These are phyloP conservation scores for Drosophila sturtevanti DNA, from an alignment of 1,140 invertebrate species.

Conservation along the genomic window DNA sequence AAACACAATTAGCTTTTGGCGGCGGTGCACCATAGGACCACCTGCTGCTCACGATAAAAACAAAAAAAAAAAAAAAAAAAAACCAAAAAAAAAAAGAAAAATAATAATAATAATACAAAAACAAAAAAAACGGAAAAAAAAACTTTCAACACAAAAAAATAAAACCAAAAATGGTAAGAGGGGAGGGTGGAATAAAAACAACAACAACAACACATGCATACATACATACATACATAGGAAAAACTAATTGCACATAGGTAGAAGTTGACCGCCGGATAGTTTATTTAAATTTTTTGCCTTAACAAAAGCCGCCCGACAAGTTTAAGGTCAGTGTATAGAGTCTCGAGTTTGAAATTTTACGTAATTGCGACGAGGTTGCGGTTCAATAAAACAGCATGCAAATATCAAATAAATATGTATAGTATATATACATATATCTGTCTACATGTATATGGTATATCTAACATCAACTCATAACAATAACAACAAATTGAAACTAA, in stretches of 20 bases:
- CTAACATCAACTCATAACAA: conserved; percentile 50
- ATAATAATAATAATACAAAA: too few species aligned
- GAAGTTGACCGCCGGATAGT: conserved; percentile 68
- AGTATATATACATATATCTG: conserved; percentile 12
- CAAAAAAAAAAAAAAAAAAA: conserved; percentile 38
- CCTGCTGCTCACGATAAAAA: conserved; percentile 66
- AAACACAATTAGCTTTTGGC: conserved; percentile 81
- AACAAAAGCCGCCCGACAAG: conserved; percentile 73
- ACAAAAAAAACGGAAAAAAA: conserved; percentile 9
- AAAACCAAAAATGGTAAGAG: too few species aligned
- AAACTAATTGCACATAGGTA: conserved; percentile 71
- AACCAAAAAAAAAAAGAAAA: conserved; percentile 23
- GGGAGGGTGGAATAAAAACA: conserved; percentile 15
- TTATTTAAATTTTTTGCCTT: conserved; percentile 62
- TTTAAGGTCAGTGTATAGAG: conserved; percentile 72
- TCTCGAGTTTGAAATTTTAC: conserved; percentile 38
- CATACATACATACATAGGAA: conserved; percentile 45
- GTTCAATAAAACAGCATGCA: conserved; percentile 62
- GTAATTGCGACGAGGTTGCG: conserved; percentile 48
- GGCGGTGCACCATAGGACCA: conserved; percentile 65
- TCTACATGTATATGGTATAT: conserved; percentile 16
- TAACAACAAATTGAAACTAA: conserved; percentile 75
- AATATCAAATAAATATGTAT: conserved; percentile 41
- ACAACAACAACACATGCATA: background rate
- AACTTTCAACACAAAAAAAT: conserved; percentile 64